Base-by-base conservation (phyloP, 1,140 invertebrate species). In the Trichonephila clavipes region DNA sequence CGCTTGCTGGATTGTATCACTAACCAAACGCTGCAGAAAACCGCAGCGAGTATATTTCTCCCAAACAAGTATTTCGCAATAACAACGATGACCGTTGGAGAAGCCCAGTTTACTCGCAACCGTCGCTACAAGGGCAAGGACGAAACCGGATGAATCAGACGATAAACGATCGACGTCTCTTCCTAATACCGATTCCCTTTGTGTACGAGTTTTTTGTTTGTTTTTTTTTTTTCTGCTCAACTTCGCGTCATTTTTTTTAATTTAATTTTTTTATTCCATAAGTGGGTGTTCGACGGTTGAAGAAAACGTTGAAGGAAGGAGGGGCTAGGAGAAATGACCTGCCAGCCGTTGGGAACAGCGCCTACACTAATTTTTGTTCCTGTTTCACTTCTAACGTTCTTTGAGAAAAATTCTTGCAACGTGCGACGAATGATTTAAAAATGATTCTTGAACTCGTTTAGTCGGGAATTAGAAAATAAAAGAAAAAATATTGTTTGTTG, bases 201-300 rank as follows among this genome's bases (percentile, higher is more conserved):
- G 82, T 83, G 44, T 83, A 51, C 82, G 21, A 1, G 28, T 28
- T 28, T 28, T n/a, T n/a, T n/a, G n/a, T n/a, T n/a, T n/a, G n/a
- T n/a, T n/a, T n/a, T n/a, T n/a, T n/a, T n/a, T n/a, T 28, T 28
- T 28, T 28, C 1, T 28, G 28, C 34, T 40, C 34, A 40, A 3
- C 34, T 40, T 4, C 34, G 3, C 0, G 34, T 40, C 2, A 40
- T 40, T 40, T 58, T 58, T 58, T 51, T 83, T 51, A 1, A 19
- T 58, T 58, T 83, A 5, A 19, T 83, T 58, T 40, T 83, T 83
- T 58, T 83, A 40, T 58, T 83, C 44, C 21, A 59, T 5, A 58
- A 51, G 82, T 83, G 82, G 82, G 82, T 40, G 82, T 83, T 51
- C 3, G 82, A 83, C 82, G 82, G 82, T 83, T 83, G 82, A 83